A percentile compares a stretch with the other conserved stretches of the same genome.
Evolutionary conservation across 2,113 vertebrate genomes (phyloP).

Genomic region (Anarrhichthys ocellatus): DNA sequence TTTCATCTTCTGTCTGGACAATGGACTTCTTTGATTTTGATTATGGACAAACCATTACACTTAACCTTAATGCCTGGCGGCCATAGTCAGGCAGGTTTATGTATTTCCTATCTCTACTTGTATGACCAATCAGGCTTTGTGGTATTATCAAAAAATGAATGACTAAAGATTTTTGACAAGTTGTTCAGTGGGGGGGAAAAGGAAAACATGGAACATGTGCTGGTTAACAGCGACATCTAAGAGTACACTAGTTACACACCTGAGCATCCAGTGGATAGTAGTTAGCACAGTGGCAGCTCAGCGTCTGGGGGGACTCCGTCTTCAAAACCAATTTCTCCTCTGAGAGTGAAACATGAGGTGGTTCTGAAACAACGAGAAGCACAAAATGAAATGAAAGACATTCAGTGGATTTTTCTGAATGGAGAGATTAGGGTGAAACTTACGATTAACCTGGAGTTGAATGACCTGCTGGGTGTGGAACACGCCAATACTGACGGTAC

Average conservation of each 20-base stretch:
- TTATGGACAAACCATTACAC: too few species aligned
- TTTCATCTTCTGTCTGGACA: too few species aligned
- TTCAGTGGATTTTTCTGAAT: neutral
- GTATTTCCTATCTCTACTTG: too few species aligned
- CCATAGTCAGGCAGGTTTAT: too few species aligned
- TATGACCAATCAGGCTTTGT: too few species aligned
- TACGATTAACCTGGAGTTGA: conserved; percentile 81
- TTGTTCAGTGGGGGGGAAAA: neutral
- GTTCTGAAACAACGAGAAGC: conserved; percentile 62
- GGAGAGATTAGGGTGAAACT: conserved; percentile 59
- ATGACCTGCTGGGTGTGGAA: conserved; percentile 86
- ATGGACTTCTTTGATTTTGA: too few species aligned
- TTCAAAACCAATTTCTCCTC: conserved; percentile 71
- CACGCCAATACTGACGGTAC: conserved; percentile 73
- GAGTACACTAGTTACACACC: conserved; percentile 56
- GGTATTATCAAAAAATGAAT: neutral
- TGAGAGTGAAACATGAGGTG: conserved; percentile 77
- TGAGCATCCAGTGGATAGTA: conserved; percentile 83
- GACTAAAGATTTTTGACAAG: neutral
- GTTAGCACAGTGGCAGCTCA: conserved; percentile 79
- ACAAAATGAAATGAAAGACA: neutral
- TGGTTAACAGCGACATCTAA: neutral
- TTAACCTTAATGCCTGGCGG: too few species aligned
- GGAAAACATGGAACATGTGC: neutral
- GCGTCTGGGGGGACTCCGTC: conserved; percentile 55